Conservation (phyloP, 2,888 invertebrate species). For the Cheilosia pagana region DNA sequence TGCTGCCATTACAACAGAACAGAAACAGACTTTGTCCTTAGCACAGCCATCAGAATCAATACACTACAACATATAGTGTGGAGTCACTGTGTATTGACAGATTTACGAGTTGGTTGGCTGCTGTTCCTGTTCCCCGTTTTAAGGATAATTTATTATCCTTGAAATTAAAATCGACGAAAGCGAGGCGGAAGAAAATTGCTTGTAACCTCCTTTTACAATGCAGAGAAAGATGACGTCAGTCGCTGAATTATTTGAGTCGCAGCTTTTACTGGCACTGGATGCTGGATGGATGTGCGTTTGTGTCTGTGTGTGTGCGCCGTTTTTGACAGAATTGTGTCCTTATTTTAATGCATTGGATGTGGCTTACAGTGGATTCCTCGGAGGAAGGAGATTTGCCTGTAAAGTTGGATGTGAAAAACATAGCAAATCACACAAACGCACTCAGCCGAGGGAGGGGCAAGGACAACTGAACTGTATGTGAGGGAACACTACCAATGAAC, state of each 20-base stretch:
- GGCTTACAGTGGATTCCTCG: too few relatives aligned
- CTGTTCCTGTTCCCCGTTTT: constrained; percentile 24
- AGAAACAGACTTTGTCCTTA: constrained; percentile 18
- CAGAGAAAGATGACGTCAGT: constrained; percentile 44
- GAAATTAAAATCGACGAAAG: constrained; percentile 59
- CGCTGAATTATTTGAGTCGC: constrained; percentile 26
- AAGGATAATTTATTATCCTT: constrained; percentile 71
- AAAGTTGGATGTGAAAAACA: too few relatives aligned
- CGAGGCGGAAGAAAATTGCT: not conserved
- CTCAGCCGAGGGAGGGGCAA: too few relatives aligned
- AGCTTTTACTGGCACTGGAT: not conserved
- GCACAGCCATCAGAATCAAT: constrained; percentile 46
- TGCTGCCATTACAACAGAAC: constrained; percentile 27
- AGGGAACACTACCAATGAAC: too few relatives aligned
- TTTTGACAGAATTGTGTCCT: not conserved
- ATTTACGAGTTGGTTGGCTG: constrained; percentile 59
- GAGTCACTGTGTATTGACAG: constrained; percentile 65
- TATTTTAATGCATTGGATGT: too few relatives aligned
- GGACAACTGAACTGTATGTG: too few relatives aligned
- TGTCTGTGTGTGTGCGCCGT: not conserved
- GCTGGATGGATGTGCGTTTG: too few relatives aligned
- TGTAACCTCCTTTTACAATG: not conserved
- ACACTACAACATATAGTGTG: constrained; percentile 38
- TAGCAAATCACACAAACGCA: too few relatives aligned
- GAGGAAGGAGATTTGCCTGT: too few relatives aligned